phyloP scores from a whole-genome alignment of 2,888 invertebrate genomes.

The Meteorus colon region DNA sequence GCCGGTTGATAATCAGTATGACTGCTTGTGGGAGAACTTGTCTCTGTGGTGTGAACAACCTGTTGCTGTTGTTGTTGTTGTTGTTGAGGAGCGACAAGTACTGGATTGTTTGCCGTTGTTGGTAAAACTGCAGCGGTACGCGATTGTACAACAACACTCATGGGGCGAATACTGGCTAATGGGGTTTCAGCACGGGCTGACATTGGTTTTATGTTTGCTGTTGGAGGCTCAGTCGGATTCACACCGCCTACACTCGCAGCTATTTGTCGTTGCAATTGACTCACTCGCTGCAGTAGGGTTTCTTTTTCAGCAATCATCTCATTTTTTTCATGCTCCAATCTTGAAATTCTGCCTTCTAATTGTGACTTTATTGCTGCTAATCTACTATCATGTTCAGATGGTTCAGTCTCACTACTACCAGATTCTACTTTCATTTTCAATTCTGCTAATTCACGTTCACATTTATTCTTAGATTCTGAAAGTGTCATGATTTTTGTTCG shows the following conservation, averaged over 20 bases:
- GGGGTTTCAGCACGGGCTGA: constrained; percentile 90
- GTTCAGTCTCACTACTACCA: constrained; percentile 60
- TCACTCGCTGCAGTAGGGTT: constrained; percentile 81
- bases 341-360: constrained; percentile 80
- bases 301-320: constrained; percentile 81
- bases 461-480: constrained; percentile 80
- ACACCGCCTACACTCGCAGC: constrained; percentile 79
- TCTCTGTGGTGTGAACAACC: constrained; percentile 72
- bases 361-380: constrained; percentile 80
- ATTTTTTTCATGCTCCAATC: constrained; percentile 83
- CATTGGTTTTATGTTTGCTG: constrained; percentile 96
- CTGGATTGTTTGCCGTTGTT: constrained; percentile 78
- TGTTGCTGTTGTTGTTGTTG: constrained; percentile 75
- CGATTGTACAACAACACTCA: constrained; percentile 81
- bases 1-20: constrained; percentile 91
- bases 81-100: constrained; percentile 67
- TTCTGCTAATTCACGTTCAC: constrained; percentile 67
- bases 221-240: constrained; percentile 80
- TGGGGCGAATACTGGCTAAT: constrained; percentile 93
- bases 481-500: constrained; percentile 83
- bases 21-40: constrained; percentile 83
- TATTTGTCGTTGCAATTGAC: constrained; percentile 81
- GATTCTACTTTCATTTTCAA: constrained; percentile 65
- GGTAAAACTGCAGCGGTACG: constrained; percentile 87
- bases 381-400: constrained; percentile 71